Conservation (phyloP, 2,888 invertebrate genomes). For the Nasonia oneida region DNA sequence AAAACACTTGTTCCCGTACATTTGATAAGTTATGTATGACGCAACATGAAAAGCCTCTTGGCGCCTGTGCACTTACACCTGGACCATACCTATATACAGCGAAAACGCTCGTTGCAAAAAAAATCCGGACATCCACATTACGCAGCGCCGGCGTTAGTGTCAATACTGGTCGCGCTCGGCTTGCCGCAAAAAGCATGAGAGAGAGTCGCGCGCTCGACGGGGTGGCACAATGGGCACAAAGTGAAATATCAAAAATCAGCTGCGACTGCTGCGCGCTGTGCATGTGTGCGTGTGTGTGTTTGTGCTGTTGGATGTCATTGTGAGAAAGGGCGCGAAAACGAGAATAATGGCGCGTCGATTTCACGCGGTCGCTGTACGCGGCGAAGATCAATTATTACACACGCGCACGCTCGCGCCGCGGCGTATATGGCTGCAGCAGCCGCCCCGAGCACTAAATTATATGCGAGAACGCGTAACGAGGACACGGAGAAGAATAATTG, state of each 20-base stretch:
- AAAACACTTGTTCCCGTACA: too few species aligned
- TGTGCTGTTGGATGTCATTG: slow-evolving; percentile 61
- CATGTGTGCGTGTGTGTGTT: neutral
- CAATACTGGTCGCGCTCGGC: slow-evolving; percentile 30
- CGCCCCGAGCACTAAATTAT: slow-evolving; percentile 56
- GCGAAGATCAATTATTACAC: slow-evolving; percentile 59
- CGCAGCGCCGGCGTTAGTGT: slow-evolving; percentile 22
- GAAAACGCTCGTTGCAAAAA: neutral
- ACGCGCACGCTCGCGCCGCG: too few species aligned
- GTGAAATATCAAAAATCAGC: slow-evolving; percentile 49
- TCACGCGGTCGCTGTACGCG: slow-evolving; percentile 50
- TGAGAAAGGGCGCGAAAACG: slow-evolving; percentile 63
- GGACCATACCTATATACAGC: too few species aligned
- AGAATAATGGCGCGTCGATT: slow-evolving; percentile 69
- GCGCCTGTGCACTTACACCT: too few species aligned
- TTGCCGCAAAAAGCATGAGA: slow-evolving; percentile 19
- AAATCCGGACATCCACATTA: neutral
- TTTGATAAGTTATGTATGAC: too few species aligned
- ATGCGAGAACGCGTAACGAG: slow-evolving; percentile 59
- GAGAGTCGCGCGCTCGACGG: neutral
- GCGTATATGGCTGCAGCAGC: neutral
- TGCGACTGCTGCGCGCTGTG: neutral
- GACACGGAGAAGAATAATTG: slow-evolving; percentile 61
- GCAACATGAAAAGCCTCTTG: neutral
- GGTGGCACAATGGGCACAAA: slow-evolving; percentile 1